phyloP scores from a whole-genome alignment of 2,888 invertebrate genomes.

The Pharmacophagus antenor region DNA sequence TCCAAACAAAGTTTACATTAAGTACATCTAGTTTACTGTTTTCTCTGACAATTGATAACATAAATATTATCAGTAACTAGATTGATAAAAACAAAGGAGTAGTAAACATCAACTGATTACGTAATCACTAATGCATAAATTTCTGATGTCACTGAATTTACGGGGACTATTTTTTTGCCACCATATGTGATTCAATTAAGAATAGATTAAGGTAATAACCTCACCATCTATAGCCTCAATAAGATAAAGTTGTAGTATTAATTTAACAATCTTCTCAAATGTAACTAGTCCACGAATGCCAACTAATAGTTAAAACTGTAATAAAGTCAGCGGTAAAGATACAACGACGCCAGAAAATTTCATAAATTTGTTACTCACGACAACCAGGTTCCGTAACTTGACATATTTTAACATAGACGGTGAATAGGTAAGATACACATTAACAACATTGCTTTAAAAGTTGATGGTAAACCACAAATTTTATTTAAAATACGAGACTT shows the following conservation, averaged over 20 bases:
- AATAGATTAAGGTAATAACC: not conserved
- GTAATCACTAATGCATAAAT: not conserved
- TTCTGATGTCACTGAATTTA: too few species aligned
- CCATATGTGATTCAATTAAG: not conserved
- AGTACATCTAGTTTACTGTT: too few species aligned
- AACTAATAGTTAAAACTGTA: not conserved
- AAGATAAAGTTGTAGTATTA: not conserved
- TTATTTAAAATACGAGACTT: too few species aligned
- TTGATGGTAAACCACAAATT: not conserved
- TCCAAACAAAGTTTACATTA: too few species aligned
- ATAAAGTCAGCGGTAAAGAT: not conserved
- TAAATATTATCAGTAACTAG: too few species aligned
- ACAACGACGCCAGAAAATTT: not conserved
- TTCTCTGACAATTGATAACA: too few species aligned
- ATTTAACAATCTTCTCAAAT: not conserved
- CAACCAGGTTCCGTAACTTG: slow-evolving; percentile 11
- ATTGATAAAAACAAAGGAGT: not conserved
- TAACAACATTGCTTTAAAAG: not conserved
- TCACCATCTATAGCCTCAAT: not conserved
- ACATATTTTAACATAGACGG: slow-evolving; percentile 10
- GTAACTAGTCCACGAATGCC: not conserved
- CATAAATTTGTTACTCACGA: slow-evolving; percentile 22
- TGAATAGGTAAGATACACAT: slow-evolving; percentile 10
- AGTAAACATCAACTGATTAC: not conserved
- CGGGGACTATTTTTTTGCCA: too few species aligned